phyloP scores from a whole-genome alignment of 2,888 invertebrate genomes.

The Callinectes sapidus region DNA sequence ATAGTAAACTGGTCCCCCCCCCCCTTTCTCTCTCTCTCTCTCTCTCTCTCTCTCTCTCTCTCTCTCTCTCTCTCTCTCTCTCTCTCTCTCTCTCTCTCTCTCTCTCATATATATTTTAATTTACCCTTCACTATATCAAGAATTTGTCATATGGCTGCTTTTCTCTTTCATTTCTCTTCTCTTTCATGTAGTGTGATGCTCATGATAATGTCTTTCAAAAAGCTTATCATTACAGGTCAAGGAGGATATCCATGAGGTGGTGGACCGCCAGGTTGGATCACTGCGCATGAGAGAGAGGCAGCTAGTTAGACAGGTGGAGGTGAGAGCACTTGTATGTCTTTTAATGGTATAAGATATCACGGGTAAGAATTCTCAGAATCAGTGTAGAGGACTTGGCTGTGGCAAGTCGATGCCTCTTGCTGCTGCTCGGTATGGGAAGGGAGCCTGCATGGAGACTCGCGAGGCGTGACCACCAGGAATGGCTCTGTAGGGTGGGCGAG shows the following conservation, averaged over 20 bases:
- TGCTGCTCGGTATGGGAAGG: no score
- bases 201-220: background rate
- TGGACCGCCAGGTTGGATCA: constrained; percentile 59
- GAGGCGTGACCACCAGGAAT: no score
- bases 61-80: no score
- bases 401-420: no score
- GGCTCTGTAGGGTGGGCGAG: no score
- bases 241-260: constrained; percentile 59
- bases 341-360: background rate
- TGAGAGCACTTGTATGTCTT: constrained; percentile 36
- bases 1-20: no score
- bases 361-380: background rate
- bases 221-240: constrained; percentile 50
- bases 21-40: no score
- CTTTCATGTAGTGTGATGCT: background rate
- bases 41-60: no score
- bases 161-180: background rate
- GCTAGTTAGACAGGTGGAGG: constrained; percentile 68
- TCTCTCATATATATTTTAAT: background rate
- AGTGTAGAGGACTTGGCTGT: no score
- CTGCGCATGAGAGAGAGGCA: constrained; percentile 60
- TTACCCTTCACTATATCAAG: background rate
- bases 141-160: background rate
- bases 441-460: no score
- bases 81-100: no score